Base-by-base conservation (phyloP, 1,140 invertebrate genomes). In the Triops longicaudatus region DNA sequence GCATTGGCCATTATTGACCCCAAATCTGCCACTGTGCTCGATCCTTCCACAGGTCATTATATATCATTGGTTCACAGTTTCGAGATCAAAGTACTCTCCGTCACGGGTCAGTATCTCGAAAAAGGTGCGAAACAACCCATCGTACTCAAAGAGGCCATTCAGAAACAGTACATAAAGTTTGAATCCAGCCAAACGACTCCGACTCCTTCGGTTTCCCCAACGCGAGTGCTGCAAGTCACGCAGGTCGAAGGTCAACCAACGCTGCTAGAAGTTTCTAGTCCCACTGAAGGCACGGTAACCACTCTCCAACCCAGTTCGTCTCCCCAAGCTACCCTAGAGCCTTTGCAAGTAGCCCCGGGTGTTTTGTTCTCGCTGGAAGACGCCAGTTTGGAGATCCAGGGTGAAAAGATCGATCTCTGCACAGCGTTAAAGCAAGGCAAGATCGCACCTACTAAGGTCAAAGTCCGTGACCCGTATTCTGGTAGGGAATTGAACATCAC, bases 1-100 rank as follows among this genome's bases (percentile, higher is more conserved):
- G 90, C 91, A 80, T 85, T 94, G 73, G 90, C 92, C 81, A 91
- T 97, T 12, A 92, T 98, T 71, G 91, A 96, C 84, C 88, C 91
- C 3, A 85, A 89, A 76, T 95, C 93, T 2, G 92, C 92, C 28
- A 82, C 88, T 28, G 92, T 95, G 10, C 84, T 94, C 77, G 93
- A 96, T 83, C 88, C 90, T 0, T 88, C 86, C 78, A 90, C 88
- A 72, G 88, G 88, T 74, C 87, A 90, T 80, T 89, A 90, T 82
- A 85, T 94, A 72, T 88, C 91, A 31, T 83, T 97, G 27, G 83
- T 88, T 71, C 88, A 90, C 82, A 93, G 91, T 76, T 85, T 95
- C 79, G 90, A 93, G 75, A 91, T 91, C 82, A 88, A 90, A 79
- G 87, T 96, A 44, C 82, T 96, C 77, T 91, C 96, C 83, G 85